phyloP scores from a whole-genome alignment of 2,888 invertebrate genomes.

The Ornithoptera alexandrae region DNA sequence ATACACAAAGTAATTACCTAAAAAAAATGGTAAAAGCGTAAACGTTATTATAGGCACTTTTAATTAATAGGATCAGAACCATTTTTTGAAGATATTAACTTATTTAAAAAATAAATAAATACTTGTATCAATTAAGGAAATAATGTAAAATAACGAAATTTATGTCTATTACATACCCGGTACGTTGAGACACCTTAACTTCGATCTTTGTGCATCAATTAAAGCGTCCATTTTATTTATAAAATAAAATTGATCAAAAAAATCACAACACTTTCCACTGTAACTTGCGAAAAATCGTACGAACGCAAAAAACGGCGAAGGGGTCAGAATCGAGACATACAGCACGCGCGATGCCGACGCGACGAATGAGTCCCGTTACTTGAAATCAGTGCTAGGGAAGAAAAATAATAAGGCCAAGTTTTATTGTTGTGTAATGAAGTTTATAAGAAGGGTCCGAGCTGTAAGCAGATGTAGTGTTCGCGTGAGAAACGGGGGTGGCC shows the following conservation, averaged over 20 bases:
- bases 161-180: constrained; percentile 38
- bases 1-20: no score
- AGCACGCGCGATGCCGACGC: constrained; percentile 42
- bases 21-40: no score
- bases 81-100: no score
- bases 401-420: constrained; percentile 48
- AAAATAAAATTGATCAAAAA: constrained; percentile 7
- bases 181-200: constrained; percentile 38
- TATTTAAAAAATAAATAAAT: no score
- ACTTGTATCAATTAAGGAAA: background rate
- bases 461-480: constrained; percentile 51
- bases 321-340: constrained; percentile 33
- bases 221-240: constrained; percentile 42
- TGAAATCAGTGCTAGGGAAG: constrained; percentile 54
- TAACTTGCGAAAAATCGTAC: background rate
- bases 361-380: constrained; percentile 54
- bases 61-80: no score
- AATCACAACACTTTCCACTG: constrained; percentile 13
- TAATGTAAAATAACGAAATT: background rate
- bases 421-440: constrained; percentile 48
- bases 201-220: constrained; percentile 39
- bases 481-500: constrained; percentile 60
- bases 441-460: constrained; percentile 49
- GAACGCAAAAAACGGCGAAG: background rate
- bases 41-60: no score